Evolutionary conservation across 2,113 vertebrate genomes (phyloP), one percentile per base, ranked within the genome.

Genomic region (Hylia prasina): DNA sequence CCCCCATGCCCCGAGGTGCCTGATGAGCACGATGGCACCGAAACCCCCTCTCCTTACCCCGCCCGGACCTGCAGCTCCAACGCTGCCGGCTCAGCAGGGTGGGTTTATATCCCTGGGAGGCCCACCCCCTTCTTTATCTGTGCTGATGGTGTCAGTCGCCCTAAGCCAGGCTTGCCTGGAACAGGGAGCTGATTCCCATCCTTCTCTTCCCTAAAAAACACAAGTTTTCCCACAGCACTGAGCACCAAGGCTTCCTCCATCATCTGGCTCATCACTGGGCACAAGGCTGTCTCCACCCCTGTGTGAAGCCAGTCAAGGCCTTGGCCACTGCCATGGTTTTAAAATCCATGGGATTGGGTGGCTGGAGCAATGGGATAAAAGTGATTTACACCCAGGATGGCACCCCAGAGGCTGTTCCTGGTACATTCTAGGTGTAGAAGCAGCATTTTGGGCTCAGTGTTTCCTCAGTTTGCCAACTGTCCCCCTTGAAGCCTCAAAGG

Each of bases 331-430:
- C 33, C 6, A 3, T 17, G 40, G 65, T 40, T 81, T 65, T 37
- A 60, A 69, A 84, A 69, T 31, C 35, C 1, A 1, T 2, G 13
- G 33, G 51, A 22, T 89, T 33, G 1, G 3, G 44, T 50, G 33
- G 40, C 40, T 56, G 71, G 30, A 64, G 79, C 64, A 35, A 22
- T 4, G 6, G 83, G 39, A 40, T 42, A 12, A 10, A 33, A 61
- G 69, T 3, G 1, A 20, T 64, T 87, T 54, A 24, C 6, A 40
- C 9, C 44, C 19, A 8, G n/a, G 24, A 14, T 56, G 51, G 60
- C 58, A 50, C 56, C 9, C 2, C 13, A 6, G 76, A 66, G 76
- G 30, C 10, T 0, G 0, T 4, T 27, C n/a, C n/a, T n/a, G n/a
- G n/a, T n/a, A n/a, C n/a, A n/a, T 61, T 56, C 23, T 44, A n/a